Conservation (phyloP, 2,888 invertebrate genomes). For the Leptopilina syphax region DNA sequence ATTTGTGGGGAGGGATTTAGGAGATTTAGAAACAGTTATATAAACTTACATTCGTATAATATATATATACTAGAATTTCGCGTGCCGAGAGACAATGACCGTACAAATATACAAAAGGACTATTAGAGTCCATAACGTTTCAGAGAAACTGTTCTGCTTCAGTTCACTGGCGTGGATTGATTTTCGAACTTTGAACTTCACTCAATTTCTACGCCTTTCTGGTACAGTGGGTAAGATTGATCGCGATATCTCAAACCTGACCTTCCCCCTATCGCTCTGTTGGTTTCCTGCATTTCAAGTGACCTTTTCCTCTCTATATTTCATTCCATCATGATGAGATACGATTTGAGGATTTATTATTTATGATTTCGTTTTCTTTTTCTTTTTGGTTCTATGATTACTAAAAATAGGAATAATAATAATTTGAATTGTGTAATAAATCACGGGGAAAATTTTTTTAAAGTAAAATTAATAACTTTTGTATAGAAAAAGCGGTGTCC, state of each 20-base stretch:
- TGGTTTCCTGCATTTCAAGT: background rate
- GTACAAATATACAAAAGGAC: background rate
- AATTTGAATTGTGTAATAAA: no score
- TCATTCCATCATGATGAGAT: background rate
- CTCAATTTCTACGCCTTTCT: background rate
- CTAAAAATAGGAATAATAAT: no score
- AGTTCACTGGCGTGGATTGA: constrained; percentile 31
- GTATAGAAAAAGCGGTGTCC: no score
- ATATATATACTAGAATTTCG: constrained; percentile 9
- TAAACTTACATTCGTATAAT: background rate
- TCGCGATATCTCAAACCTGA: background rate
- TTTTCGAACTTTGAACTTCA: constrained; percentile 35
- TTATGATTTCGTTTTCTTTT: background rate
- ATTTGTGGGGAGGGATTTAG: background rate
- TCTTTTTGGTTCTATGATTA: no score
- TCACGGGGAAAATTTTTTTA: no score
- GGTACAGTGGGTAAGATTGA: constrained; percentile 19
- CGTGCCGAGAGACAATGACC: constrained; percentile 12
- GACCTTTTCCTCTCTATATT: background rate
- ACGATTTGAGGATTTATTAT: background rate
- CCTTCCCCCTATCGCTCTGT: background rate
- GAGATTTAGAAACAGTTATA: constrained; percentile 17
- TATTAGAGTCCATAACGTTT: constrained; percentile 29
- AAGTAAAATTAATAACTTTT: no score
- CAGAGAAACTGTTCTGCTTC: constrained; percentile 32